phyloP scores from a whole-genome alignment of 2,888 invertebrate species.

The Mesorhabditis spiculigera region DNA sequence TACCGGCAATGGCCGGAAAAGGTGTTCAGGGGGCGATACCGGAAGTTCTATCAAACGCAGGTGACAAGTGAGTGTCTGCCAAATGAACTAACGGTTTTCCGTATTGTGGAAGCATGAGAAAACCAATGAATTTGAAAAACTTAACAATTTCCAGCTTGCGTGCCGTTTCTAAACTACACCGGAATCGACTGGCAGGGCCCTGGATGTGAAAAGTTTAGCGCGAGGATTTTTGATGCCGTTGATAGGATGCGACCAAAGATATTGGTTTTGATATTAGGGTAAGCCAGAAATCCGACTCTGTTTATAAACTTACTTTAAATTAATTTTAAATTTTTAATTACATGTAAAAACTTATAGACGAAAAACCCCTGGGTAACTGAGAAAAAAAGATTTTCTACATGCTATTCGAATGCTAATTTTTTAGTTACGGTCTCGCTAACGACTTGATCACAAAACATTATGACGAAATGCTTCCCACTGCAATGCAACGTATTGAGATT shows the following conservation, averaged over 20 bases:
- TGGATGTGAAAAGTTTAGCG: background rate
- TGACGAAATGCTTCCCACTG: background rate
- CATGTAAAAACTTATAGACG: no score
- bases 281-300: background rate
- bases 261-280: background rate
- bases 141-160: background rate
- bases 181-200: background rate
- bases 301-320: background rate
- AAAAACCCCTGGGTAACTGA: no score
- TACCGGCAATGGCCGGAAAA: background rate
- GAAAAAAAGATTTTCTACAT: no score
- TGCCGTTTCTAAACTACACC: background rate
- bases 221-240: background rate
- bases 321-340: background rate
- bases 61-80: background rate
- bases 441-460: background rate
- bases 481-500: background rate
- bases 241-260: background rate
- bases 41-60: background rate
- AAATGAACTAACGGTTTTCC: background rate
- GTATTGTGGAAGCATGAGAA: background rate
- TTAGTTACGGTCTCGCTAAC: background rate
- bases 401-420: background rate
- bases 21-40: background rate
- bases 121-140: background rate